Base-by-base conservation (phyloP, 2,113 vertebrate species). In the Hemichromis elongatus region DNA sequence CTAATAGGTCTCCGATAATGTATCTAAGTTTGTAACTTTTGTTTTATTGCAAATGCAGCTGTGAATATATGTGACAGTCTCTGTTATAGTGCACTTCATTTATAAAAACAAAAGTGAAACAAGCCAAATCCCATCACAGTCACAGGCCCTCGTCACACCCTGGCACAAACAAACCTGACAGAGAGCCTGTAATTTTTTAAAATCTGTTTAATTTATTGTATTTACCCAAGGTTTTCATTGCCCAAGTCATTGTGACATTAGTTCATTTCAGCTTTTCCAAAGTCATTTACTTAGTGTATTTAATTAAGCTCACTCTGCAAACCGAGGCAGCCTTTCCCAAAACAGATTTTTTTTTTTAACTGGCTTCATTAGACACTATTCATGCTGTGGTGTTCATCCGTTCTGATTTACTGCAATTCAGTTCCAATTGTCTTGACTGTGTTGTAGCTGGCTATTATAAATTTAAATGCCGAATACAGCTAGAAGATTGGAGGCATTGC, bases 331-430 rank as follows among this genome's bases (percentile, higher is more conserved):
- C 10, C 56, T 6, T 59, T 87, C 88, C 73, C 56, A 82, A 75
- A 80, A 68, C 63, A 77, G 26, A 19, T 42, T 9, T 73, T 52
- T 50, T 73, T 45, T 40, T 83, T 84, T 68, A 18, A 54, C 53
- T 26, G 53, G 47, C 77, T 88, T 86, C 89, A 85, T 88, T 85
- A 83, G 54, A 85, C 84, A 88, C 66, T 85, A 79, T 78, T 85
- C 45, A 86, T 55, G n/a, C 75, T 68, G 77, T 45, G 83, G 68
- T 52, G 9, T 26, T 85, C 70, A 90, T 84, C 59, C 79, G 68
- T 70, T 68, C 37, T 8, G 12, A 85, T 84, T 86, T 53, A 3
- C 35, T 70, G 57, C n/a, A 2, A 70, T 37, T 53, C 35, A 59
- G 79, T 13, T 4, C 7, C 35, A 52, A 70, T 40, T 73, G 61